Percentiles rank a stretch among this genome's conserved stretches.
These are phyloP conservation scores for Melanocharis versteri DNA, from an alignment of 2,113 vertebrate genomes.

Conservation along the genomic window DNA sequence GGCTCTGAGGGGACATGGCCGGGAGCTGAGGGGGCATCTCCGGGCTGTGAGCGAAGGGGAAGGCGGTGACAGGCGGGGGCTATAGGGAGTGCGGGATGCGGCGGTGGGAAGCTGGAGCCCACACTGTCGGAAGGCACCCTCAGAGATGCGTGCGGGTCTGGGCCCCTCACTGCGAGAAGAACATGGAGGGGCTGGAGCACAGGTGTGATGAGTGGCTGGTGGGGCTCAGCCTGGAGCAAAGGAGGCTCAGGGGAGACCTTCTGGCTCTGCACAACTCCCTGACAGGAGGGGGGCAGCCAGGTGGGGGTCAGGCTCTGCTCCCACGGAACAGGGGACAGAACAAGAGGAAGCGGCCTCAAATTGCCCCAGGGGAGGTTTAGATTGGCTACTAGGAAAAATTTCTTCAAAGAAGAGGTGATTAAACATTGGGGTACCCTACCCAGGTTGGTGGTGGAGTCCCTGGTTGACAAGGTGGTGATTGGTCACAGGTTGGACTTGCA, in stretches of 20 bases:
- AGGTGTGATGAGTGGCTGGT: neutral
- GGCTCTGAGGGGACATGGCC: neutral
- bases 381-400: too few relatives aligned
- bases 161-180: neutral
- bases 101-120: neutral
- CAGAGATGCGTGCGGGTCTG: neutral
- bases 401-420: neutral
- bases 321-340: too few relatives aligned
- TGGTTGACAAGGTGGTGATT: neutral
- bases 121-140: neutral
- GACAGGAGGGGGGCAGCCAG: neutral
- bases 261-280: neutral
- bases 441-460: neutral
- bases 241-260: rapidly evolving
- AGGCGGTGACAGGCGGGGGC: neutral
- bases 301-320: neutral
- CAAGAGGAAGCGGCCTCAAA: neutral
- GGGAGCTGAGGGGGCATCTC: rapidly evolving
- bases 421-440: neutral
- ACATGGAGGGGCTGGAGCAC: neutral
- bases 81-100: neutral
- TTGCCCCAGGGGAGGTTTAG: neutral
- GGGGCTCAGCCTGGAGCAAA: neutral
- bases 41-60: neutral
- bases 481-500: neutral